These are phyloP conservation scores for Prochilodus magdalenae DNA, from an alignment of 2,113 vertebrate species.

Conservation along the genomic window DNA sequence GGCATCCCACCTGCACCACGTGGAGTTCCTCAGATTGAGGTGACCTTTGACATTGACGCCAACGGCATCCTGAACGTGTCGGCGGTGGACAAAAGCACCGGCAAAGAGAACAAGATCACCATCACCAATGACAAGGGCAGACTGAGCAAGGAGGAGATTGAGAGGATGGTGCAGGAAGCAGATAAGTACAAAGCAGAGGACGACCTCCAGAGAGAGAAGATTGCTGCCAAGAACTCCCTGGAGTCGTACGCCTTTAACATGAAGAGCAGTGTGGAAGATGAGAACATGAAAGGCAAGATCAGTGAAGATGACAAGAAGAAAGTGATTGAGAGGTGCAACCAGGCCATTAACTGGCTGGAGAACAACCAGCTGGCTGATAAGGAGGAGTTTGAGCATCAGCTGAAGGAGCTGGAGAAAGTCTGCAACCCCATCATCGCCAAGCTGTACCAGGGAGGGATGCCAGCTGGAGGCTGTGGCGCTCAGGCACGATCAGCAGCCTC, in stretches of 20 bases:
- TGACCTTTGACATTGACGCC: slow-evolving; percentile 33
- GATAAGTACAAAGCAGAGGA: slow-evolving; percentile 37
- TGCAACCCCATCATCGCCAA: slow-evolving; percentile 39
- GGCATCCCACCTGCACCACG: slow-evolving; percentile 47
- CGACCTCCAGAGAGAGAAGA: slow-evolving; percentile 34
- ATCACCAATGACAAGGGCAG: slow-evolving; percentile 51
- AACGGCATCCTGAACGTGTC: slow-evolving; percentile 45
- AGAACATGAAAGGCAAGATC: slow-evolving; percentile 34
- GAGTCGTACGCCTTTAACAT: slow-evolving; percentile 30
- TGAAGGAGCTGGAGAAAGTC: slow-evolving; percentile 41
- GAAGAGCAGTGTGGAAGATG: slow-evolving; percentile 35
- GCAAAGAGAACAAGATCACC: slow-evolving; percentile 50
- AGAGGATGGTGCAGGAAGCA: slow-evolving; percentile 42
- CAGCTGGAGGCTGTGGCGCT: slow-evolving; percentile 39
- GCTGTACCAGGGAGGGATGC: slow-evolving; percentile 40
- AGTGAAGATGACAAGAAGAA: slow-evolving; percentile 40
- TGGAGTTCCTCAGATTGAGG: slow-evolving; percentile 43
- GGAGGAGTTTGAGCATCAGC: slow-evolving; percentile 35
- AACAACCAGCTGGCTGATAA: slow-evolving; percentile 43
- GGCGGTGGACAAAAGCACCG: slow-evolving; percentile 39
- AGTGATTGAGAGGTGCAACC: slow-evolving; percentile 28
- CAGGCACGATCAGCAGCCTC: slow-evolving; percentile 28
- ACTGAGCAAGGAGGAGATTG: slow-evolving; percentile 41
- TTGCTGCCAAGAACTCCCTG: slow-evolving; percentile 27
- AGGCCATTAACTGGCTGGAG: slow-evolving; percentile 42